Base-by-base conservation (phyloP, 2,797 vertebrate species). In the Kryptopterus vitreolus region DNA sequence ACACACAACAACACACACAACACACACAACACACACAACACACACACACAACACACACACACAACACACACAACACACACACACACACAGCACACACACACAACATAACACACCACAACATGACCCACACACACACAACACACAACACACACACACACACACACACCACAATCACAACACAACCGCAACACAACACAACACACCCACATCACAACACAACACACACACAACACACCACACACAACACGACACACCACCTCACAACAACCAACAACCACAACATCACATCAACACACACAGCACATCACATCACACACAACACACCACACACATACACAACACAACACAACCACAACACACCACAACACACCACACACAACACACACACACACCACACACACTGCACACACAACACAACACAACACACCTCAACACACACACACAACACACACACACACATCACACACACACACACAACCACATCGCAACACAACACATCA, bases 11-110 rank as follows among this genome's bases (percentile, higher is more conserved):
- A n/a, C n/a, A 9, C 29, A 70, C 46, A n/a, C 29, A 91, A 91
- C 92, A 91, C 89, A 91, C 84, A 83, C 85, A n/a, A 81, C 77
- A 78, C n/a, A n/a, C n/a, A n/a, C n/a, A n/a, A n/a, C n/a, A n/a
- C n/a, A 11, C 12, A 5, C 3, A 58, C 15, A 16, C 4, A 8
- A 26, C 26, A 62, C 29, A 1, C 3, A 5, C 6, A 1, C 26
- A 0, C 31, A 5, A 15, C 13, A 1, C n/a, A n/a, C n/a, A 43
- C 38, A 43, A 10, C 38, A 43, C 38, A 43, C 6, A n/a, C n/a
- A n/a, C 35, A 57, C 52, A 38, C 29, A 70, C 46, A n/a, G 29
- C 91, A 91, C 92, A 91, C 89, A 91, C 84, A 83, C 85, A 81
- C 77, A 78, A n/a, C n/a, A n/a, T n/a, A n/a, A n/a, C n/a, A n/a